A percentile compares a stretch with the other conserved stretches of the same genome.
phyloP scores from a whole-genome alignment of 2,888 invertebrate species.

The Siphonodentalium dalli region DNA sequence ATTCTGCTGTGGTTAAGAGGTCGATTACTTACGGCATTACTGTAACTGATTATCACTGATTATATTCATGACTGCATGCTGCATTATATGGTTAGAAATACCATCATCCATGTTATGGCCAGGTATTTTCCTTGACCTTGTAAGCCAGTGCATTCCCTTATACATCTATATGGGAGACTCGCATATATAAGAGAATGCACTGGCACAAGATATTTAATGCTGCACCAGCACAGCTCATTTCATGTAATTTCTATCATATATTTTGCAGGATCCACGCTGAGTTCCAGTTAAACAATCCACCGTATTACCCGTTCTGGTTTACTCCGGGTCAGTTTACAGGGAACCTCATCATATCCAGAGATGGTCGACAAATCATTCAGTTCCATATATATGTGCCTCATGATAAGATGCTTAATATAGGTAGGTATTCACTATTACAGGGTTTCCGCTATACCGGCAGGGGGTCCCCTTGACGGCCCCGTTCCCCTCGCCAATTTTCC shows the following conservation, averaged over 20 bases:
- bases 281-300: constrained; percentile 62
- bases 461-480: no score
- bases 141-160: no score
- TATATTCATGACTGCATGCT: no score
- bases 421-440: constrained; percentile 48
- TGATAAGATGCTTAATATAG: constrained; percentile 59
- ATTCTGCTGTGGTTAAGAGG: no score
- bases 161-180: no score
- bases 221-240: background rate
- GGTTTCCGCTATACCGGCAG: no score
- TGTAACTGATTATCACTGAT: no score
- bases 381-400: constrained; percentile 59
- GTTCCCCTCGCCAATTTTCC: no score
- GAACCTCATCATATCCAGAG: constrained; percentile 48
- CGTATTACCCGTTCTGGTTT: constrained; percentile 63
- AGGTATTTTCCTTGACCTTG: no score
- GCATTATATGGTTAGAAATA: no score
- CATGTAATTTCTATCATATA: background rate
- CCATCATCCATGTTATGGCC: no score
- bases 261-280: constrained; percentile 60
- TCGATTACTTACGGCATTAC: no score
- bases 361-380: constrained; percentile 42
- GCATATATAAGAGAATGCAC: background rate
- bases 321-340: constrained; percentile 63
- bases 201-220: background rate